These are phyloP conservation scores for Spinibarbus caldwelli DNA, from an alignment of 2,797 vertebrate genomes.

Conservation along the genomic window DNA sequence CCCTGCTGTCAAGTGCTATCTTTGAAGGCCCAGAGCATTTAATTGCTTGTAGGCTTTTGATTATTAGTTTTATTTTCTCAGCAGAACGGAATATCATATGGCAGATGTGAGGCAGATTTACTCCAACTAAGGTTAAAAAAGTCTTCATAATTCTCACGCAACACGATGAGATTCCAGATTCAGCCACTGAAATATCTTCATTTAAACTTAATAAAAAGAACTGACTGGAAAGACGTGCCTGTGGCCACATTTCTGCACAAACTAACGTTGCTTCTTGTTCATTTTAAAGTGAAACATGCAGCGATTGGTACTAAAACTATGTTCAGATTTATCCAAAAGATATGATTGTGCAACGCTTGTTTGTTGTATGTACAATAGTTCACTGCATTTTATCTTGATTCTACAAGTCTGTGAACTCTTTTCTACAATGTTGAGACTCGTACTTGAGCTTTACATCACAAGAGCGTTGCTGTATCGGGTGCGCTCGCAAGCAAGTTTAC, in stretches of 20 bases:
- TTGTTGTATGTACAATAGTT: background rate
- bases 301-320: background rate
- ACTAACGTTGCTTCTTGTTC: fast-evolving
- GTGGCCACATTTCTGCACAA: background rate
- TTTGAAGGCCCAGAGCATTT: background rate
- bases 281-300: background rate
- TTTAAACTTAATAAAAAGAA: background rate
- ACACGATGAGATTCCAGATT: background rate
- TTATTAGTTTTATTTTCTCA: conserved; percentile 19
- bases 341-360: background rate
- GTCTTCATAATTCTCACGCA: background rate
- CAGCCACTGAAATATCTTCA: background rate
- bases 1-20: conserved; percentile 33
- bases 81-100: conserved; percentile 4
- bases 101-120: background rate
- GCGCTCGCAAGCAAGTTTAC: background rate
- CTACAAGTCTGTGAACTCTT: background rate
- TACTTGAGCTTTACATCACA: too few relatives aligned
- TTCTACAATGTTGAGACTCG: too few relatives aligned
- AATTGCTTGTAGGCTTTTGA: conserved; percentile 13
- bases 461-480: too few relatives aligned
- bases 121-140: background rate
- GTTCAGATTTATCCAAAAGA: background rate
- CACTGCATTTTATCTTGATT: background rate
- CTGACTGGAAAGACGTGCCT: background rate